Percentiles rank a stretch among this genome's conserved stretches.
Conservation (phyloP, 1,140 invertebrate species). For the Drosophila funebris region DNA sequence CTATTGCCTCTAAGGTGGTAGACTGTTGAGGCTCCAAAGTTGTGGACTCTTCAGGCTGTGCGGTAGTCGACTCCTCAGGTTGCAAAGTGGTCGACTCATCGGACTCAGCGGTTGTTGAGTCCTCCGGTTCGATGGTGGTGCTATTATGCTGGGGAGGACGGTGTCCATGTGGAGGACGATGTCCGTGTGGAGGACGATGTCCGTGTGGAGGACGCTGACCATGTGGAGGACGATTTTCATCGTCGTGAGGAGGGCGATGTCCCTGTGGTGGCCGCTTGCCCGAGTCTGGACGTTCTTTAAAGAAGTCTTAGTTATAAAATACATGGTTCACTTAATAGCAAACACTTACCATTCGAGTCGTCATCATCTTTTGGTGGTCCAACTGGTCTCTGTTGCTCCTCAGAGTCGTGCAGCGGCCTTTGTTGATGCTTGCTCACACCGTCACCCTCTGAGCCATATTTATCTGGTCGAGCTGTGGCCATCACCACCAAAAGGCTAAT, state of each 20-base stretch:
- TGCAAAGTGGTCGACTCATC: not conserved
- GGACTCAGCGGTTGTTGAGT: constrained; percentile 12
- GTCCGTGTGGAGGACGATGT: constrained; percentile 7
- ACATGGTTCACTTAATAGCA: not conserved
- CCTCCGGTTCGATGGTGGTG: constrained; percentile 24
- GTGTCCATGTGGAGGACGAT: not conserved
- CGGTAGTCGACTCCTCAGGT: not conserved
- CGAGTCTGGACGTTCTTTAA: not conserved
- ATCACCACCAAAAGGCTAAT: constrained; percentile 18
- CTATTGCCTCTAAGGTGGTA: not conserved
- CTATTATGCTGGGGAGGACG: constrained; percentile 1
- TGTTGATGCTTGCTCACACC: not conserved
- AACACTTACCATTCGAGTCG: constrained; percentile 15
- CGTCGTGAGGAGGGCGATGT: constrained; percentile 4
- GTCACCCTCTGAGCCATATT: not conserved
- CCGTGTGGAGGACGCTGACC: constrained; percentile 1
- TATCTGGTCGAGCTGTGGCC: constrained; percentile 15
- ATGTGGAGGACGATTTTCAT: not conserved
- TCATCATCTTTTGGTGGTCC: not conserved
- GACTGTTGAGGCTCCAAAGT: constrained; percentile 3
- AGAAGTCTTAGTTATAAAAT: not conserved
- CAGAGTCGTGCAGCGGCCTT: not conserved
- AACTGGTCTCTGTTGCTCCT: not conserved
- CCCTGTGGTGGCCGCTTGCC: not conserved
- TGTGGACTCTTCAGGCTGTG: not conserved